phyloP scores from a whole-genome alignment of 2,888 invertebrate genomes.

The Acleris holmiana region DNA sequence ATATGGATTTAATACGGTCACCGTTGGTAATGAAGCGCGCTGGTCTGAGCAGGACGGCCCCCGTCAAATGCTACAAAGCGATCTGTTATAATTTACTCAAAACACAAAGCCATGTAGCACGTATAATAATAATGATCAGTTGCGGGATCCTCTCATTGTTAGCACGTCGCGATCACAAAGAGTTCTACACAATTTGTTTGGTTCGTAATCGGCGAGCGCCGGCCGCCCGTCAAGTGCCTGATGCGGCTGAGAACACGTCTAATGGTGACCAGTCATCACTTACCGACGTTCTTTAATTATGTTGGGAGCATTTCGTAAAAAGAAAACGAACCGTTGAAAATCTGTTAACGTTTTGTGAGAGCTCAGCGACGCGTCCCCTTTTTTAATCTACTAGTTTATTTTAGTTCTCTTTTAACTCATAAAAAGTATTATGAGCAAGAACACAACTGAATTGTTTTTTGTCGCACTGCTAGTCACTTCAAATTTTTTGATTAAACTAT shows the following conservation, averaged over 20 bases:
- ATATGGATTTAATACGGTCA: slow-evolving; percentile 73
- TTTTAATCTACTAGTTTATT: slow-evolving; percentile 63
- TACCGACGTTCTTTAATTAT: slow-evolving; percentile 75
- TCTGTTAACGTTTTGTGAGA: slow-evolving; percentile 76
- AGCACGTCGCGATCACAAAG: slow-evolving; percentile 78
- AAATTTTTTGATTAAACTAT: slow-evolving; percentile 14
- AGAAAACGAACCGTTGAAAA: slow-evolving; percentile 77
- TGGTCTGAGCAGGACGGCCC: slow-evolving; percentile 45
- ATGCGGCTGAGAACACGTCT: slow-evolving; percentile 65
- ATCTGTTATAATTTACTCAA: slow-evolving; percentile 84
- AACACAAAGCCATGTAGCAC: slow-evolving; percentile 83
- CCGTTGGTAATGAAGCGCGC: slow-evolving; percentile 75
- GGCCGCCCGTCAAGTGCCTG: slow-evolving; percentile 60
- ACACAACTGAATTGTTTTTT: slow-evolving; percentile 73
- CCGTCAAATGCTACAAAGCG: slow-evolving; percentile 71
- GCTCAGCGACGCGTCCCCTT: slow-evolving; percentile 63
- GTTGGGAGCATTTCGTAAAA: slow-evolving; percentile 68
- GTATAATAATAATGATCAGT: slow-evolving; percentile 83
- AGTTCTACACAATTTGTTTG: slow-evolving; percentile 79
- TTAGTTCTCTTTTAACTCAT: slow-evolving; percentile 56
- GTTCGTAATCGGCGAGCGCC: slow-evolving; percentile 70
- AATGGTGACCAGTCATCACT: slow-evolving; percentile 77
- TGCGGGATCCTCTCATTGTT: slow-evolving; percentile 78
- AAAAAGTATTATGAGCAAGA: slow-evolving; percentile 74
- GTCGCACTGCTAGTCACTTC: slow-evolving; percentile 58